These are phyloP conservation scores for Anabas testudineus DNA, from an alignment of 2,797 vertebrate genomes.

Conservation along the genomic window DNA sequence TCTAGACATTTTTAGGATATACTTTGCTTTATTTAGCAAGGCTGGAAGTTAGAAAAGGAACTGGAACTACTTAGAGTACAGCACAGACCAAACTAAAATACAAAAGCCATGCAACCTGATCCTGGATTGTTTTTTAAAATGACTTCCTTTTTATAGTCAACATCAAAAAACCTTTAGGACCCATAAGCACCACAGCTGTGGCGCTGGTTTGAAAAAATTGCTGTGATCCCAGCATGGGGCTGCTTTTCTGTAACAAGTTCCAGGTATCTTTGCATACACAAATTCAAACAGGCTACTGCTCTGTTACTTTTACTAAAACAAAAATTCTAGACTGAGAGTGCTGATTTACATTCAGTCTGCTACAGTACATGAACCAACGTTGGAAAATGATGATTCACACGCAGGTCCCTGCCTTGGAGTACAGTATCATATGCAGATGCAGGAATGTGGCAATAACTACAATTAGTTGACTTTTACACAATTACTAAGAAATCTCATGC, in stretches of 20 bases:
- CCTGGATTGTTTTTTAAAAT: slow-evolving; percentile 1
- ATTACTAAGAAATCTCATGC: background rate
- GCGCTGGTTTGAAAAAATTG: background rate
- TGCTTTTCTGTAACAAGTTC: background rate
- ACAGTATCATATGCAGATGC: slow-evolving; percentile 2
- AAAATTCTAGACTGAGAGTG: background rate
- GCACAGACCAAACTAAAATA: too few relatives aligned
- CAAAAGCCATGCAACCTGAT: background rate
- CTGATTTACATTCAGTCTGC: slow-evolving; percentile 24
- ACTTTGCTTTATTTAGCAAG: background rate
- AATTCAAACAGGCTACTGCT: slow-evolving; percentile 19
- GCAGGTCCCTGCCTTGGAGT: background rate
- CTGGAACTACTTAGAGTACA: too few relatives aligned
- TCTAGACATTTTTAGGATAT: background rate
- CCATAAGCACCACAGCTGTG: background rate
- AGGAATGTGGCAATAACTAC: background rate
- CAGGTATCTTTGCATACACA: slow-evolving; percentile 9
- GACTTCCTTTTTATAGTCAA: background rate
- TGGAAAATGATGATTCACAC: background rate
- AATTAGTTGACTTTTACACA: background rate
- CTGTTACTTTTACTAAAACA: slow-evolving; percentile 19
- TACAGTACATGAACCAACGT: slow-evolving; percentile 24
- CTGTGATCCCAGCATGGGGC: background rate
- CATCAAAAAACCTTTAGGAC: background rate
- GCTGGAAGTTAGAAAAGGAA: background rate